Evolutionary conservation across 2,113 vertebrate species (phyloP).

Genomic region (Eulemur rufifrons): DNA sequence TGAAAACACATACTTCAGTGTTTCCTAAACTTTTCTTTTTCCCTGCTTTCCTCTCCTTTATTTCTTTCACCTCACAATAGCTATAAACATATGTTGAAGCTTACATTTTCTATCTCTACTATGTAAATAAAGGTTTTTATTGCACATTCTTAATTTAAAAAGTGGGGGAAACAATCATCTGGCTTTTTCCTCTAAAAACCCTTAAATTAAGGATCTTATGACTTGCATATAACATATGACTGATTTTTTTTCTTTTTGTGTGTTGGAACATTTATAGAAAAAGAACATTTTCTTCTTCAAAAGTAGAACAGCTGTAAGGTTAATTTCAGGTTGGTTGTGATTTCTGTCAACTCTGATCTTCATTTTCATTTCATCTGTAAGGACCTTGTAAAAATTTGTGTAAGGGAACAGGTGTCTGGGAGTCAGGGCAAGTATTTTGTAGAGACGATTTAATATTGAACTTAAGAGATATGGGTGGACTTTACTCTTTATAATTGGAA

Average conservation of each 20-base stretch:
- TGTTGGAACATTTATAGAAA: neutral
- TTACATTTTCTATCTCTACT: neutral
- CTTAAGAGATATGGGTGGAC: accelerated
- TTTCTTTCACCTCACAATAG: neutral
- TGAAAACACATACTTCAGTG: neutral
- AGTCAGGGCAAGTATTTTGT: neutral
- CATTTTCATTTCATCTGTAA: neutral
- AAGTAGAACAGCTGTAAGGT: neutral
- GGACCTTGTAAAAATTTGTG: neutral
- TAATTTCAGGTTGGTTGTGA: neutral
- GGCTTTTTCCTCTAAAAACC: neutral
- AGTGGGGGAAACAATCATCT: neutral
- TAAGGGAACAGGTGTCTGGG: neutral
- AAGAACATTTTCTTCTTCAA: neutral
- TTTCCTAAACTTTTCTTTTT: neutral
- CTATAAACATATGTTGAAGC: neutral
- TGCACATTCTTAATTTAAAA: neutral
- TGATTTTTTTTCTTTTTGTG: neutral
- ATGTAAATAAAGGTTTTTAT: neutral
- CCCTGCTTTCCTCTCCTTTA: neutral
- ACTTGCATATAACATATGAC: neutral
- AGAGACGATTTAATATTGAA: neutral
- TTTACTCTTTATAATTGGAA: neutral
- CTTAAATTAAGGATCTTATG: neutral
- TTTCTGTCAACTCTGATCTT: neutral